Conservation (phyloP, 2,888 invertebrate genomes). For the Tenthredo amoena region DNA sequence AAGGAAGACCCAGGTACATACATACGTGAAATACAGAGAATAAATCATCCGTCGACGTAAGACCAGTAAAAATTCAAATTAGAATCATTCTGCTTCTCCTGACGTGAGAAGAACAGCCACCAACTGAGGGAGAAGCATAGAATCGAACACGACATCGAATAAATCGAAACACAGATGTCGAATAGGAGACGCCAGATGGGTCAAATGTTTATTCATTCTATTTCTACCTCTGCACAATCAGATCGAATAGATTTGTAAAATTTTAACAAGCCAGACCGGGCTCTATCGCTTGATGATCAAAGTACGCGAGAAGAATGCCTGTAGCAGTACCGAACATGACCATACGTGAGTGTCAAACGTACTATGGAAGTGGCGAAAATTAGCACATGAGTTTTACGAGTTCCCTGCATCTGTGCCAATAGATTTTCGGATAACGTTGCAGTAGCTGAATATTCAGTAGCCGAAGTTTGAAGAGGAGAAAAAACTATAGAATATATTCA, state of each 20-base stretch:
- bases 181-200: background rate
- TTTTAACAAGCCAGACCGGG: background rate
- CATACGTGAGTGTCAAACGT: conserved; percentile 19
- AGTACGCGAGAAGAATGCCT: background rate
- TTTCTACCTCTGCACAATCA: background rate
- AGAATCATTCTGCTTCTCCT: background rate
- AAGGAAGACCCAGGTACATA: background rate
- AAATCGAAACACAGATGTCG: background rate
- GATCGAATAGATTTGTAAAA: conserved; percentile 3
- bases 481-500: background rate
- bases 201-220: background rate
- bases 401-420: background rate
- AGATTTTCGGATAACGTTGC: conserved; percentile 24
- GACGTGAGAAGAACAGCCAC: background rate
- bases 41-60: background rate
- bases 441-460: conserved; percentile 2
- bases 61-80: background rate
- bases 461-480: too few relatives aligned
- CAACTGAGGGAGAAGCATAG: background rate
- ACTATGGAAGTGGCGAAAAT: conserved; percentile 2
- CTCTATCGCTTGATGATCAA: conserved; percentile 6
- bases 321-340: background rate
- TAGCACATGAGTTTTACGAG: background rate
- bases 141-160: background rate
- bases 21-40: background rate